Conservation (phyloP, 2,797 vertebrate species). For the Hapalemur alaotrensis region DNA sequence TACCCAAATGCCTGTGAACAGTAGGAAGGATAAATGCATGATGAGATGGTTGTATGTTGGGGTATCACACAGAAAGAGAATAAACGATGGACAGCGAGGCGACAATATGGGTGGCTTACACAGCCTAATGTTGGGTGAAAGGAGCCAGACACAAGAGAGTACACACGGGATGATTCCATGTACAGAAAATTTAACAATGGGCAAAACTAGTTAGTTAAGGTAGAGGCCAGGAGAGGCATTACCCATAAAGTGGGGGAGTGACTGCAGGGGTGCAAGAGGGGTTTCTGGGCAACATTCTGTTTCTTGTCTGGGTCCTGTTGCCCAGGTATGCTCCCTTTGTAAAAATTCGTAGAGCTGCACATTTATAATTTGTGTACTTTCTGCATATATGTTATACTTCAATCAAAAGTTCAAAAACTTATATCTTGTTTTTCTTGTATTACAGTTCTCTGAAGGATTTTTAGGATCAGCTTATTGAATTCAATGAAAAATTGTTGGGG, state of each 20-base stretch:
- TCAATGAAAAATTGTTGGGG: background rate
- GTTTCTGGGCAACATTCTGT: background rate
- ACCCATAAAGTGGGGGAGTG: background rate
- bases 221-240: background rate
- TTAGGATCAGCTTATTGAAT: background rate
- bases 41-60: background rate
- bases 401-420: background rate
- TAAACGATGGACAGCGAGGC: rapidly evolving
- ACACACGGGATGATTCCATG: background rate
- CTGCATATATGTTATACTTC: background rate
- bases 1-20: background rate
- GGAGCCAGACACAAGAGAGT: background rate
- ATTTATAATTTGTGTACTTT: background rate
- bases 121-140: background rate
- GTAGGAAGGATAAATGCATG: background rate
- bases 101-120: background rate
- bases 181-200: background rate
- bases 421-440: background rate
- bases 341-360: background rate
- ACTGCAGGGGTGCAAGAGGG: background rate
- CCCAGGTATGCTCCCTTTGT: background rate
- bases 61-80: background rate
- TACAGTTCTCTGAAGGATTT: background rate
- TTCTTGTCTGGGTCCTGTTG: background rate
- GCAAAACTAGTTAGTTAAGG: background rate